Conservation (phyloP, 1,140 invertebrate species). For the Sitodiplosis mosellana region DNA sequence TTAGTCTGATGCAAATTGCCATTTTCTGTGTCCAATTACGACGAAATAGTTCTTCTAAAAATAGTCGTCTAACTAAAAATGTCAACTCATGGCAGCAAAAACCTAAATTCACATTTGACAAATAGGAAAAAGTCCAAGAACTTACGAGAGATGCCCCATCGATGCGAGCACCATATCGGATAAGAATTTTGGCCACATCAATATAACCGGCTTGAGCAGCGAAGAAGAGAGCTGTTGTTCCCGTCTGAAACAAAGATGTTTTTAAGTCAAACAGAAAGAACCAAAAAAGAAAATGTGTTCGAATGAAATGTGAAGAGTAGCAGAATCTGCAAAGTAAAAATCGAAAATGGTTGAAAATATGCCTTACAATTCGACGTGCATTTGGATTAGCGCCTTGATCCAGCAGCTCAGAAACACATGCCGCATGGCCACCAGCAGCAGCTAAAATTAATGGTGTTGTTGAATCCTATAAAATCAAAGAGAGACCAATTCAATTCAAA, state of each 20-base stretch:
- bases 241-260: conserved; percentile 45
- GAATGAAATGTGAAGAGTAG: too few relatives aligned
- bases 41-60: too few relatives aligned
- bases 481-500: background rate
- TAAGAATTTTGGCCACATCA: conserved; percentile 55
- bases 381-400: conserved; percentile 77
- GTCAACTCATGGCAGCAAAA: too few relatives aligned
- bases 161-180: conserved; percentile 57
- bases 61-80: too few relatives aligned
- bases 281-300: background rate
- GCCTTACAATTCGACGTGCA: conserved; percentile 39
- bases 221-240: conserved; percentile 80
- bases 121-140: conserved; percentile 7
- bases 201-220: conserved; percentile 76
- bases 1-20: too few relatives aligned
- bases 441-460: conserved; percentile 82
- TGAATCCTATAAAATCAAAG: conserved; percentile 52
- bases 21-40: too few relatives aligned
- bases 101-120: too few relatives aligned
- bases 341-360: too few relatives aligned
- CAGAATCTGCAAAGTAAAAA: too few relatives aligned
- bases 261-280: background rate
- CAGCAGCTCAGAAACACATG: conserved; percentile 68
- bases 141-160: conserved; percentile 67
- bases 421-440: conserved; percentile 70